Percentiles rank a stretch among this genome's conserved stretches.
Evolutionary conservation across 2,888 invertebrate genomes (phyloP).

Genomic region (Pediacus dermestoides): DNA sequence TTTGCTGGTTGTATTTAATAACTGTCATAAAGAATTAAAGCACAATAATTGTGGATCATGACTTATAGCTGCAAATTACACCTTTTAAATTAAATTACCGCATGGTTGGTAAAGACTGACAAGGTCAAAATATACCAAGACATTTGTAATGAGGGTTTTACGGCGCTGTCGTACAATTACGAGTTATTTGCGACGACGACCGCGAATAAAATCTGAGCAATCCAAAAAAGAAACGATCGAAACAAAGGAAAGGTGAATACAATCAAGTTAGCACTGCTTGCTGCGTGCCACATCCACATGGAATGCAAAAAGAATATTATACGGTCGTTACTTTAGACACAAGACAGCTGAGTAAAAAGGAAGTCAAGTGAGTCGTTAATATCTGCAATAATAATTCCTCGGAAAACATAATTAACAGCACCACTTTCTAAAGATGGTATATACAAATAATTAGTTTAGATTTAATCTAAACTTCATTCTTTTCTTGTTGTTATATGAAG

Average conservation of each 20-base stretch:
- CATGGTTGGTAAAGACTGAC: slow-evolving; percentile 21
- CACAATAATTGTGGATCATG: slow-evolving; percentile 14
- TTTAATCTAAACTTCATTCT: slow-evolving; percentile 1
- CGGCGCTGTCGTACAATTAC: slow-evolving; percentile 20
- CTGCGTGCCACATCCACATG: slow-evolving; percentile 10
- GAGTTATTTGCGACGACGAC: slow-evolving; percentile 14
- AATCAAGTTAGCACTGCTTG: slow-evolving; percentile 8
- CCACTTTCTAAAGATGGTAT: slow-evolving; percentile 7
- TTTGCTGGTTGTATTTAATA: slow-evolving; percentile 3
- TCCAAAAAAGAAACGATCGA: slow-evolving; percentile 7
- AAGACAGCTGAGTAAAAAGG: slow-evolving; percentile 11
- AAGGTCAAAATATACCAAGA: slow-evolving; percentile 25
- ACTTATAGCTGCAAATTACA: slow-evolving; percentile 27
- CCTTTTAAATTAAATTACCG: slow-evolving; percentile 27
- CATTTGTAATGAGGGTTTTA: slow-evolving; percentile 23
- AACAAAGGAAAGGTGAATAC: slow-evolving; percentile 10
- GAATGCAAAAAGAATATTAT: slow-evolving; percentile 13
- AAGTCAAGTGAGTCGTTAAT: slow-evolving; percentile 13
- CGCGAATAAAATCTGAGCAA: slow-evolving; percentile 11
- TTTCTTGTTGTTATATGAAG: neutral
- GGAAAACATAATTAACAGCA: slow-evolving; percentile 7
- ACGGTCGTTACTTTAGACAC: slow-evolving; percentile 5
- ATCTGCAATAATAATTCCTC: slow-evolving; percentile 8
- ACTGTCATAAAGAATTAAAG: slow-evolving; percentile 7
- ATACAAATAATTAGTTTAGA: slow-evolving; percentile 4